These are phyloP conservation scores for Oscheius sp. DNA, from an alignment of 1,140 invertebrate genomes.

Conservation along the genomic window DNA sequence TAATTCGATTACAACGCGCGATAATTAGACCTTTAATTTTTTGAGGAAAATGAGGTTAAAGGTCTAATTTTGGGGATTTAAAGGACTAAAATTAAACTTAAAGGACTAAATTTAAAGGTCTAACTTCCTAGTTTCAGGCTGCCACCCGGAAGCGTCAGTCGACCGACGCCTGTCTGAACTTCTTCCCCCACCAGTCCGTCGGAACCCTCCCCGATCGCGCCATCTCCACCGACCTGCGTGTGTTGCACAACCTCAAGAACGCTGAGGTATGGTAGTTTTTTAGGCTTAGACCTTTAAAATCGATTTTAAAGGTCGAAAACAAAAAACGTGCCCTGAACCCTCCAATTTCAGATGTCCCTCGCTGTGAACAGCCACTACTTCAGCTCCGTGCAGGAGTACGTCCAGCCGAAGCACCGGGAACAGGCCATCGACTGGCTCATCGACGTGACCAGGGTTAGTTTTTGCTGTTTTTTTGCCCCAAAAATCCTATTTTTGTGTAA, in stretches of 20 bases:
- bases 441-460: slow-evolving; percentile 5
- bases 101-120: neutral
- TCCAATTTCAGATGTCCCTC: slow-evolving; percentile 70
- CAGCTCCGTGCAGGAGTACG: slow-evolving; percentile 65
- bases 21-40: neutral
- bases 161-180: neutral
- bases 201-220: neutral
- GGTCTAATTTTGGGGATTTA: neutral
- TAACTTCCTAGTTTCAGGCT: neutral
- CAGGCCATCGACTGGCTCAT: slow-evolving; percentile 18
- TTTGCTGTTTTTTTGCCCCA: neutral
- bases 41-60: neutral
- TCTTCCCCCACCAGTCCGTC: neutral
- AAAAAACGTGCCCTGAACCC: no score
- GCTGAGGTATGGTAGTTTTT: neutral
- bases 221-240: neutral
- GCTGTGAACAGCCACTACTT: slow-evolving; percentile 71
- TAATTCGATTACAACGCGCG: neutral
- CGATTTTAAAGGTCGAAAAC: no score
- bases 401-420: slow-evolving; percentile 10
- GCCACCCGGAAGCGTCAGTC: neutral
- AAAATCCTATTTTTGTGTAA: neutral
- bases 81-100: neutral
- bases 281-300: slow-evolving; percentile 71
- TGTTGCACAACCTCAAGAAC: neutral